These are phyloP conservation scores for Caenorhabditis brenneri DNA, from an alignment of 1,140 invertebrate genomes.

Conservation along the genomic window DNA sequence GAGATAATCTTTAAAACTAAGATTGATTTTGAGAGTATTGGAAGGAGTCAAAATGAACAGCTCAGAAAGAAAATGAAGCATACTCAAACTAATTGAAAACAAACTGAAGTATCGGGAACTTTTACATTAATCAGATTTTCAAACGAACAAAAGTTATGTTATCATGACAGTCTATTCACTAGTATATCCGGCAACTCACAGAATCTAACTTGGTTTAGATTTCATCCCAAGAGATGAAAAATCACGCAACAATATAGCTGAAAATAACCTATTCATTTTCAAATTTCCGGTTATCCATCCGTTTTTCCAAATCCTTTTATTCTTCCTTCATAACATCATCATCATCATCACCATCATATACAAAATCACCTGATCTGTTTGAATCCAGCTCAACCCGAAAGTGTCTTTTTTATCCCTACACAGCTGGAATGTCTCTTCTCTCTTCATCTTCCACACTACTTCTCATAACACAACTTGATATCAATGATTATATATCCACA, in stretches of 20 bases:
- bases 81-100: too few relatives aligned
- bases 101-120: too few relatives aligned
- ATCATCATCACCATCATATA: background rate
- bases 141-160: too few relatives aligned
- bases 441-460: background rate
- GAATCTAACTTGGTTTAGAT: too few relatives aligned
- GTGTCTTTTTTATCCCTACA: background rate
- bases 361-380: slow-evolving; percentile 1
- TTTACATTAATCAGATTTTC: too few relatives aligned
- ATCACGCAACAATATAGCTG: background rate
- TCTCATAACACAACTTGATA: background rate
- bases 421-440: slow-evolving; percentile 11
- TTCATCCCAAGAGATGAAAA: background rate
- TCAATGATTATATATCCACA: slow-evolving; percentile 42
- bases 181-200: too few relatives aligned
- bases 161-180: too few relatives aligned
- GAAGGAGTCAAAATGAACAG: too few relatives aligned
- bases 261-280: background rate
- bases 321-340: too few relatives aligned
- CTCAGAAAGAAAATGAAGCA: too few relatives aligned
- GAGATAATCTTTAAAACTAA: too few relatives aligned
- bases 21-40: too few relatives aligned
- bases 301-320: background rate
- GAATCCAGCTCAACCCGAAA: slow-evolving; percentile 22
- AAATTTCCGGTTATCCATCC: background rate